These are phyloP conservation scores for Chloromyia formosa DNA, from an alignment of 2,888 invertebrate species.

Conservation along the genomic window DNA sequence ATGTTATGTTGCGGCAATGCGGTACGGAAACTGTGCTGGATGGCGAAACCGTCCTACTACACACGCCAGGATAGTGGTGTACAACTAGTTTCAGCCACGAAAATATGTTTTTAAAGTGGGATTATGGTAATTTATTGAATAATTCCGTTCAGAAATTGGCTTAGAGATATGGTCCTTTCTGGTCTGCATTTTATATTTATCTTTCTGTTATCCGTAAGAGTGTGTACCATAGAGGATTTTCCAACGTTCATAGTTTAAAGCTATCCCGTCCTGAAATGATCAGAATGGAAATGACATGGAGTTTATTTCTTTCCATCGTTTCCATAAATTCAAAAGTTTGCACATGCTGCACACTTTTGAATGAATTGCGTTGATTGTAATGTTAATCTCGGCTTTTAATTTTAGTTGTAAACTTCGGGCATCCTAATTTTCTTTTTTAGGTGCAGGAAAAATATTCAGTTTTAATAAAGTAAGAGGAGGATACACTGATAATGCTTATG, in stretches of 20 bases:
- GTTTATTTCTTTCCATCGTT: not conserved
- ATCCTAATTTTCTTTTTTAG: no score
- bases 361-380: conserved; percentile 30
- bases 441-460: no score
- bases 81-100: conserved; percentile 42
- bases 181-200: conserved; percentile 43
- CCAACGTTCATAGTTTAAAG: no score
- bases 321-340: not conserved
- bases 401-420: no score
- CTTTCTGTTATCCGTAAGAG: conserved; percentile 23
- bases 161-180: conserved; percentile 46
- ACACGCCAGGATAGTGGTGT: conserved; percentile 29
- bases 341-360: conserved; percentile 10
- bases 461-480: no score
- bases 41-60: conserved; percentile 2
- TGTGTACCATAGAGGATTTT: not conserved
- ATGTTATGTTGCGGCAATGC: conserved; percentile 9
- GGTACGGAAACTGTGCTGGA: not conserved
- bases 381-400: conserved; percentile 24
- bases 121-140: conserved; percentile 50
- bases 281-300: not conserved
- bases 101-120: conserved; percentile 50
- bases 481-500: no score
- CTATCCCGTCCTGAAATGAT: not conserved
- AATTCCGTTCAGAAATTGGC: conserved; percentile 48